A percentile compares a stretch with the other conserved stretches of the same genome.
Evolutionary conservation across 2,888 invertebrate genomes (phyloP).

Genomic region (Stenodema calcarata): DNA sequence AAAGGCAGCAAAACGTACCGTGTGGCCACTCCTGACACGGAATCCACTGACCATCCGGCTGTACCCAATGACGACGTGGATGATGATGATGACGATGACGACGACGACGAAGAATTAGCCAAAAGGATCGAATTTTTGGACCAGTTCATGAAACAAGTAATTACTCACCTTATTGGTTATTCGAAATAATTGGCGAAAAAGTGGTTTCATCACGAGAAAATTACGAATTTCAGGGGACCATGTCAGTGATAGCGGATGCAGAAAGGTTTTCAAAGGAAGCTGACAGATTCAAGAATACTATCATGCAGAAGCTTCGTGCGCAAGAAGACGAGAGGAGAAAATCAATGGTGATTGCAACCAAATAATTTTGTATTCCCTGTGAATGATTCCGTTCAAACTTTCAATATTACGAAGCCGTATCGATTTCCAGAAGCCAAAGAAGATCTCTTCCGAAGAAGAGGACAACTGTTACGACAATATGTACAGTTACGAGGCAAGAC

Average conservation of each 20-base stretch:
- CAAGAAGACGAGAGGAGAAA: slow-evolving; percentile 14
- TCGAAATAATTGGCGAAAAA: neutral
- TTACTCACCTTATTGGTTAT: too few relatives aligned
- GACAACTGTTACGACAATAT: neutral
- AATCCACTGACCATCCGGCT: neutral
- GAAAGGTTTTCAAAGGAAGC: neutral
- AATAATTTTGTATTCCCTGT: too few relatives aligned
- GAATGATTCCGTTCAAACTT: too few relatives aligned
- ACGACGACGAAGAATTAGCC: neutral
- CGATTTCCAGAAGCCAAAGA: neutral
- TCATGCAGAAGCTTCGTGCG: neutral
- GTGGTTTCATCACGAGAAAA: too few relatives aligned
- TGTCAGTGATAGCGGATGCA: slow-evolving; percentile 11
- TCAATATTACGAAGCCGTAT: too few relatives aligned
- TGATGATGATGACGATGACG: neutral
- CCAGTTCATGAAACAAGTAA: slow-evolving; percentile 6
- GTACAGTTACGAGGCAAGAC: neutral
- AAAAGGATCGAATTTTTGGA: neutral
- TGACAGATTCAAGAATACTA: neutral
- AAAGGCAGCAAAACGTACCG: neutral
- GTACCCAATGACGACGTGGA: neutral
- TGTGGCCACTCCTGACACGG: neutral
- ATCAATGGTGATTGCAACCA: neutral
- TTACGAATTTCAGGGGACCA: neutral
- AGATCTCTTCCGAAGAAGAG: neutral